These are phyloP conservation scores for Microchrysa polita DNA, from an alignment of 2,888 invertebrate genomes.

Conservation along the genomic window DNA sequence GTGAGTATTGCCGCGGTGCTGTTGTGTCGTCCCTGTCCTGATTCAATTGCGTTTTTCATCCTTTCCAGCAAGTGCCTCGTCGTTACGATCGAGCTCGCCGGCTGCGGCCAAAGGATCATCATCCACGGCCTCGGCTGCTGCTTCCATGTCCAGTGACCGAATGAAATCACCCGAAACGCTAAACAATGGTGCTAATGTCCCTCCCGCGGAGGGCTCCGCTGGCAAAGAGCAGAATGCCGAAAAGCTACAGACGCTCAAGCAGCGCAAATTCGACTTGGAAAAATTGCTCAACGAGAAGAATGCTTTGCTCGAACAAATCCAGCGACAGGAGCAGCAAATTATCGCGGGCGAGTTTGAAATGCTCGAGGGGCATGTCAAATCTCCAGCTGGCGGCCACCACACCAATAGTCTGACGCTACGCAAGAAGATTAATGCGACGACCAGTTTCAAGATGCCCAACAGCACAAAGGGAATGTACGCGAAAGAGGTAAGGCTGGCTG, in stretches of 20 bases:
- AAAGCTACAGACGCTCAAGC: conserved; percentile 30
- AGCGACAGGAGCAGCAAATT: conserved; percentile 34
- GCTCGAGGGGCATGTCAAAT: background rate
- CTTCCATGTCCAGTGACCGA: background rate
- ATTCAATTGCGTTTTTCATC: too few relatives aligned
- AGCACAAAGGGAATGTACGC: background rate
- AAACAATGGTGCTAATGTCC: too few relatives aligned
- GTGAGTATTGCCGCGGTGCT: too few relatives aligned
- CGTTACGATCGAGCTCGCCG: background rate
- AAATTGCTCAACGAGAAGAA: conserved; percentile 35
- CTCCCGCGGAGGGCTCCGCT: too few relatives aligned
- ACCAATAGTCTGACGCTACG: conserved; percentile 16
- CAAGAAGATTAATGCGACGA: conserved; percentile 18
- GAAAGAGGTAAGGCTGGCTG: conserved; percentile 41
- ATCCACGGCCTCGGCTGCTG: background rate
- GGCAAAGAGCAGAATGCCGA: background rate
- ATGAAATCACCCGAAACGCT: conserved; percentile 9
- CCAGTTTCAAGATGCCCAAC: conserved; percentile 26
- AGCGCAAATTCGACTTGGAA: conserved; percentile 31
- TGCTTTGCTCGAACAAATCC: conserved; percentile 16
- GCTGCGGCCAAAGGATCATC: background rate
- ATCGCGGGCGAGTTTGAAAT: conserved; percentile 4
- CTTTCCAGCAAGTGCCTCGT: conserved; percentile 18
- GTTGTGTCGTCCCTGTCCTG: too few relatives aligned
- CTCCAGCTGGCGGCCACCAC: background rate